phyloP scores from a whole-genome alignment of 2,797 vertebrate genomes.

The Bovichtus diacanthus region DNA sequence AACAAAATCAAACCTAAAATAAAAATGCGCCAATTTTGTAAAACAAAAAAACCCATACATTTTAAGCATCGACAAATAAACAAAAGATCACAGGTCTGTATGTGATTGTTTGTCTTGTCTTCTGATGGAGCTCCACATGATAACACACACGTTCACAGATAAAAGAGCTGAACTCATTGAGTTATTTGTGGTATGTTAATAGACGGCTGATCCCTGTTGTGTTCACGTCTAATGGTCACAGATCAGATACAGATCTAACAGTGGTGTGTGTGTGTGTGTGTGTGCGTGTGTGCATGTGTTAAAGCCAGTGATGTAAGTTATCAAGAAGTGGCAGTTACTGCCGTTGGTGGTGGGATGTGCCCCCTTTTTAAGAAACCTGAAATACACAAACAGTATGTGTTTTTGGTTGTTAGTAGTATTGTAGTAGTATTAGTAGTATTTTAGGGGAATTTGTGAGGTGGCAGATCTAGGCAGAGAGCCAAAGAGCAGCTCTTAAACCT shows the following conservation, averaged over 20 bases:
- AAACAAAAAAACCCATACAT: background rate
- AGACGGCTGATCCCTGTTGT: constrained; percentile 50
- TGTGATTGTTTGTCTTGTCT: constrained; percentile 3
- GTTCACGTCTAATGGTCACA: constrained; percentile 57
- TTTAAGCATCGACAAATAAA: background rate
- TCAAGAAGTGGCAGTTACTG: constrained; percentile 53
- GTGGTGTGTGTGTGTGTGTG: constrained; percentile 14
- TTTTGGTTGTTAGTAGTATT: background rate
- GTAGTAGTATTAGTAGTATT: background rate
- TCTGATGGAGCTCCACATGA: constrained; percentile 18
- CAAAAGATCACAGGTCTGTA: constrained; percentile 7
- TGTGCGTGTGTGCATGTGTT: constrained; percentile 16
- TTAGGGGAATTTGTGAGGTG: constrained; percentile 4
- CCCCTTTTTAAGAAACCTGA: background rate
- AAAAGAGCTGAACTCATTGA: constrained; percentile 13
- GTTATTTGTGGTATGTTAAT: constrained; percentile 64
- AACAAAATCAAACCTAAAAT: background rate
- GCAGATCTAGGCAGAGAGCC: background rate
- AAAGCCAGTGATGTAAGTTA: too few species aligned
- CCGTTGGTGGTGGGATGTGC: background rate
- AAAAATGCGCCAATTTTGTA: background rate
- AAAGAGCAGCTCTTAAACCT: constrained; percentile 7
- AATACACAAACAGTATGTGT: background rate
- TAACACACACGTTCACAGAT: constrained; percentile 28
- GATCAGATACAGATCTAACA: constrained; percentile 59